Base-by-base conservation (phyloP, 2,888 invertebrate genomes). In the Rotaria macrura region DNA sequence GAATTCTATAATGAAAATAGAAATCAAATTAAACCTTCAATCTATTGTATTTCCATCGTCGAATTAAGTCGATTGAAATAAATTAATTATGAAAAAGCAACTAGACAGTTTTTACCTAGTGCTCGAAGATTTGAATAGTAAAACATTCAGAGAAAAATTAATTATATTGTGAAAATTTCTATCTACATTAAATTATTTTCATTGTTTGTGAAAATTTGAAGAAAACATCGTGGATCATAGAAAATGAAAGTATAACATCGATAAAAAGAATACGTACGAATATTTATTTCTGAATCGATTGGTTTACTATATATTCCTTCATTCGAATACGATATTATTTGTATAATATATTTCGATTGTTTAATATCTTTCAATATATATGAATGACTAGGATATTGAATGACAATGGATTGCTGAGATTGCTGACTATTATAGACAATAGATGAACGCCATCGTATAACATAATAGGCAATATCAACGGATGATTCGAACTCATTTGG, bases 371-470 rank as follows among this genome's bases (percentile, higher is more conserved):
- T 79, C n/a, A 79, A 79, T n/a, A 43, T 43, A 79, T 43, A 79
- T n/a, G 79, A 43, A 2, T 14, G 79, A 12, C 12, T 40, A n/a
- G 79, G 43, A 79, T 79, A 43, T 43, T 38, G 40, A n/a, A 79
- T n/a, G 43, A 79, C 40, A 79, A 79, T 43, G 1, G 43, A 43
- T n/a, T 79, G 43, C 14, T 79, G 43, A 9, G 65, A 65, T 79
- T 79, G 79, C 43, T 79, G 79, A 79, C 43, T 79, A 43, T 79
- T 43, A 79, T 43, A 43, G 23, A 79, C 9, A n/a, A 79, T 79
- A 12, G 43, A 25, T 79, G 79, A 79, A 79, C 79, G 79, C 43
- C 40, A 43, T 79, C 43, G 79, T 43, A 79, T 43, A 79, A 79
- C 43, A 79, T 79, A 79, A 79, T 25, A 43, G 5, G 20, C 1